Base-by-base conservation (phyloP, 2,888 invertebrate genomes). In the Carterocephalus palaemon region DNA sequence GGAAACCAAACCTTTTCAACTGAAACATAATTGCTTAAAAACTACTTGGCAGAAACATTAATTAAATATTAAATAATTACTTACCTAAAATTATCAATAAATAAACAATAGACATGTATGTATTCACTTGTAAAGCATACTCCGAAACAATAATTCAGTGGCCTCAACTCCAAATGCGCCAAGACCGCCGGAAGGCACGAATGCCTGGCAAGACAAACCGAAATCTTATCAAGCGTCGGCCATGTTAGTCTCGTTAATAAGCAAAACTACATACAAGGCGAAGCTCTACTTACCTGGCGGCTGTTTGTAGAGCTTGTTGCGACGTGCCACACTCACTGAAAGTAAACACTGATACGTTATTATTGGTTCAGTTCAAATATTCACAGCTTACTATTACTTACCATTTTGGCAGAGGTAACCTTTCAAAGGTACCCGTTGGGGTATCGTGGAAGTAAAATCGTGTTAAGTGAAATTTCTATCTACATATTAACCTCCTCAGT, bases 161-260 rank as follows among this genome's bases (percentile, higher is more conserved):
- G 75, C 67, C 75, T 76, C 60, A 75, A 68, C 73, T 67, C 59
- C 66, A 80, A 83, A 85, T 83, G 72, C 85, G 76, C 73, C 56
- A 65, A 64, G 72, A 67, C 69, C 64, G 73, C 77, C 77, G 61
- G 67, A 52, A 73, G 83, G 84, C 86, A 85, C 85, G 84, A 77
- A 79, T 66, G 59, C 65, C 60, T 71, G 66, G 75, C 78, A 84
- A 86, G 83, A 83, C 85, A 80, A 83, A 79, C 84, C 75, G 58
- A 81, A 85, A 84, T 85, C 84, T 85, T 85, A 84, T 77, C 85
- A 79, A 77, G 70, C 75, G 72, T 60, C 72, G 66, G 78, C 83
- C 82, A 77, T 81, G 73, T 79, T 83, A 74, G 76, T 70, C 62
- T 78, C 67, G 78, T 82, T 85, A 85, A 84, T 85, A 85, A 85